A percentile compares a stretch with the other conserved stretches of the same genome.
These are phyloP conservation scores for Acrobasis suavella DNA, from an alignment of 2,888 invertebrate species.

Conservation along the genomic window DNA sequence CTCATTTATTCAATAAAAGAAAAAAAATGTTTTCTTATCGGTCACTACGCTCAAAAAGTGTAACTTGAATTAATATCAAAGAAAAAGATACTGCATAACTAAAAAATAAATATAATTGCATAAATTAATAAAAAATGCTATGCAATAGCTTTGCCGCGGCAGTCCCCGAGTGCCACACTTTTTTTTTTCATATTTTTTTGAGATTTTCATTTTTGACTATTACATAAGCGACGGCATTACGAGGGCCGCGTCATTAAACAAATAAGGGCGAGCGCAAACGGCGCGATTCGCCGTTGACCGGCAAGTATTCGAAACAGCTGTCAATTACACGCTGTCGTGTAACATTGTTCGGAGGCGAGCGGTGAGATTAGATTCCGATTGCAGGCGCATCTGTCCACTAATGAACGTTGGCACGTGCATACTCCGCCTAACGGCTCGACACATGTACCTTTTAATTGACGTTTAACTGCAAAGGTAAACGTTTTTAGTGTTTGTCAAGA, in stretches of 20 bases:
- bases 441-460: conserved; percentile 43
- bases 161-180: too few relatives aligned
- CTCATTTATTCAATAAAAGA: too few relatives aligned
- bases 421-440: conserved; percentile 44
- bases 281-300: conserved; percentile 28
- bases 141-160: too few relatives aligned
- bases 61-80: too few relatives aligned
- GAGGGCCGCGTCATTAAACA: conserved; percentile 3
- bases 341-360: conserved; percentile 50
- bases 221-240: neutral
- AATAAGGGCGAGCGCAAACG: conserved; percentile 9
- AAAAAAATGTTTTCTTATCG: too few relatives aligned
- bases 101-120: too few relatives aligned
- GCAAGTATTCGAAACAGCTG: conserved; percentile 52
- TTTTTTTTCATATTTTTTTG: too few relatives aligned
- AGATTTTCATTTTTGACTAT: too few relatives aligned
- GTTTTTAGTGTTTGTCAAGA: conserved; percentile 7
- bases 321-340: conserved; percentile 52
- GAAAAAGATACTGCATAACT: too few relatives aligned
- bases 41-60: too few relatives aligned
- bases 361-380: conserved; percentile 68
- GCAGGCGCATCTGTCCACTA: conserved; percentile 64
- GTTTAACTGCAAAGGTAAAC: conserved; percentile 13
- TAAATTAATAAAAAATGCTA: too few relatives aligned
- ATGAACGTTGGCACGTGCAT: conserved; percentile 61